These are phyloP conservation scores for Aselliscus stoliczkanus DNA, from an alignment of 2,797 vertebrate species.

Conservation along the genomic window DNA sequence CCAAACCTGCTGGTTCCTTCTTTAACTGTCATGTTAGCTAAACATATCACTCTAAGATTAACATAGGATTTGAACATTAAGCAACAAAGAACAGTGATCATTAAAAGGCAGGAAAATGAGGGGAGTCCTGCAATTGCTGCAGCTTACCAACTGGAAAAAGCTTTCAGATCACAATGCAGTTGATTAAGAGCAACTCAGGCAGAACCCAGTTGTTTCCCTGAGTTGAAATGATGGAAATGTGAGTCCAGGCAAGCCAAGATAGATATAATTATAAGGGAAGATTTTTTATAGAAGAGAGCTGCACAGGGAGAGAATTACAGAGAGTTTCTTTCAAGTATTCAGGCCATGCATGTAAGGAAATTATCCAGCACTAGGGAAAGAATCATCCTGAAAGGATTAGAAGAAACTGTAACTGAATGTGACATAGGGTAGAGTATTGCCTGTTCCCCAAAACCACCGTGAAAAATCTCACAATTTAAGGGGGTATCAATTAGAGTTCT, in stretches of 20 bases:
- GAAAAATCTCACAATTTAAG: not conserved
- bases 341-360: not conserved
- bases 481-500: not conserved
- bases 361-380: not conserved
- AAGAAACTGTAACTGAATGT: not conserved
- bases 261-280: not conserved
- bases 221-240: not conserved
- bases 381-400: not conserved
- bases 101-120: not conserved
- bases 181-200: not conserved
- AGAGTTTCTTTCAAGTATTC: not conserved
- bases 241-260: not conserved
- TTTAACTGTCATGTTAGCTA: not conserved
- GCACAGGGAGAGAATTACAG: not conserved
- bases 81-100: not conserved
- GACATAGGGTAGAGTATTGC: not conserved
- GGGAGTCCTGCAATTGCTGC: not conserved
- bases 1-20: not conserved
- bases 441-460: not conserved
- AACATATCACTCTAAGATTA: not conserved
- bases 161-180: not conserved
- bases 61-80: not conserved
- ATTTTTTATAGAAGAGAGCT: not conserved
- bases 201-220: not conserved
- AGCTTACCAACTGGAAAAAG: not conserved